Evolutionary conservation across 2,888 invertebrate species (phyloP), one percentile per base, ranked within the genome.

Genomic region (Coenonympha arcania): DNA sequence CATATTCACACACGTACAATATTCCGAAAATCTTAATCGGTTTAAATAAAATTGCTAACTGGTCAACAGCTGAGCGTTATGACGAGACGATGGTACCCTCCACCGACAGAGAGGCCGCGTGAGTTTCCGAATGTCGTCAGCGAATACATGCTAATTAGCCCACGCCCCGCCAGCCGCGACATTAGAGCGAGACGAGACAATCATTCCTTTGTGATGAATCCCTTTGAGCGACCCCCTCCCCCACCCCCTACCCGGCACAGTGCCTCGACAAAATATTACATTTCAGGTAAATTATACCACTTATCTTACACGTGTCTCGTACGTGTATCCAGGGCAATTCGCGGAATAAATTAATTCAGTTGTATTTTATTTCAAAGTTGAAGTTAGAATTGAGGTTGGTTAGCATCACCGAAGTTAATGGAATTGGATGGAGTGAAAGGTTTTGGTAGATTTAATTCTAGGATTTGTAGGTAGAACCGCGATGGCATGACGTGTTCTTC

Each of bases 131-230:
- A 40, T 45, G 24, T 41, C 24, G 48, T 52, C 49, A 50, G 50
- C 44, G 47, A 56, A 57, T 55, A 59, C 44, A 52, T 50, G 43
- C 51, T 54, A 57, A 59, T 57, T 59, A 57, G 54, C 57, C 55
- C 54, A 43, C 52, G n/a, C 50, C 39, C 53, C 52, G 54, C 34
- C 52, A 31, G 48, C 36, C 52, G 50, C 45, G 48, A 50, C 37
- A 54, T 52, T 52, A 52, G 50, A 56, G 46, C 54, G 50, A 52
- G 52, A 52, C 47, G 39, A 42, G 50, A 39, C 54, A 52, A 56
- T 52, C 41, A 50, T 36, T 22, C 47, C 50, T 54, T 50, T 52
- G 52, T 52, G 36, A 49, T 43, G 24, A 47, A 43, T 43, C 11
- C 22, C 34, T 42, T 42, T 30, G 41, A 47, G 39, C 20, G 19